Base-by-base conservation (phyloP, 2,797 vertebrate species). In the Anguilla obscura region DNA sequence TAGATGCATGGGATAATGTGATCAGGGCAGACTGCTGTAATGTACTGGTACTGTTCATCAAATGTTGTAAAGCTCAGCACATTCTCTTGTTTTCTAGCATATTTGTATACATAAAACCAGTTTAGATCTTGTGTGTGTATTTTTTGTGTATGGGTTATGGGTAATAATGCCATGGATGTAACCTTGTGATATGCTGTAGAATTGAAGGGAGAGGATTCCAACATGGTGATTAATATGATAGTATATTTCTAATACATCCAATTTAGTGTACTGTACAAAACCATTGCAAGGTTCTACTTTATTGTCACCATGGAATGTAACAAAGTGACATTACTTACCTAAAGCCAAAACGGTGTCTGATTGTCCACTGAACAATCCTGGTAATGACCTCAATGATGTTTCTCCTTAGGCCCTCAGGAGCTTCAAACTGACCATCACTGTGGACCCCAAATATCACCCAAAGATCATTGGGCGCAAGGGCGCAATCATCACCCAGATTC, bases 381-480 rank as follows among this genome's bases (percentile, higher is more conserved):
- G 3, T 36, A 36, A 76, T 76, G 33, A 21, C 33, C 74, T 76
- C 18, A 16, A 21, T 76, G 14, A 16, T 87, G 21, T 84, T 85
- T 40, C 40, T 9, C 63, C 85, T 9, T 89, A 99, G 99, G 98
- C 97, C 91, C 95, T 99, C 94, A 95, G 98, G 94, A 99, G 98
- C 94, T 99, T 98, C 92, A 99, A 98, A 93, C 93, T 99, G 96
- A 98, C 96, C 80, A 97, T 99, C 93, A 96, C 97, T 93, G 99
- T 99, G 92, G 98, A 99, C 91, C 98, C 99, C 90, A 99, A 98
- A 93, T 98, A 99, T 94, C 99, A 99, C 92, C 99, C 99, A 88
- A 99, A 99, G 93, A 99, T 99, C 91, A 99, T 99, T 3, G 99
- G 99, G 52, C 97, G 99, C 36, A 99, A 99, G 92, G 99, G 98